These are phyloP conservation scores for Molorchus minor DNA, from an alignment of 2,888 invertebrate genomes.

Conservation along the genomic window DNA sequence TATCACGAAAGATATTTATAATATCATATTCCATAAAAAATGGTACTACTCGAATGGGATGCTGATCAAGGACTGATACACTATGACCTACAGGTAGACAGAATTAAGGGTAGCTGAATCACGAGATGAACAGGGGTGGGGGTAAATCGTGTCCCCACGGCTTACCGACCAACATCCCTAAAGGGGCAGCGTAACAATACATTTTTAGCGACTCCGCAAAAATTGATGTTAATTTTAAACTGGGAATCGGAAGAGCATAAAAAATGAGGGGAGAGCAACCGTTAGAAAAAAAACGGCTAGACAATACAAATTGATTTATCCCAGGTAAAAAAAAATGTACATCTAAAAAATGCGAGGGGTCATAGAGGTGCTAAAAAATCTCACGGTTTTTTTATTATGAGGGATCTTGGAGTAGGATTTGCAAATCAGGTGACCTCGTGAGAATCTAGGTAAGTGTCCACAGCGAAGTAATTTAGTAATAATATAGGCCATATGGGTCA, in stretches of 20 bases:
- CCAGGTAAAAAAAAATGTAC: conserved; percentile 34
- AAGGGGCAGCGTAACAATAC: conserved; percentile 36
- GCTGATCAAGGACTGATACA: conserved; percentile 48
- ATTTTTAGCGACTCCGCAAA: conserved; percentile 45
- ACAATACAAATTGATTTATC: conserved; percentile 43
- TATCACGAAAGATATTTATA: not conserved
- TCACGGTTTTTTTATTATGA: conserved; percentile 39
- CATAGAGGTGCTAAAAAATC: conserved; percentile 43
- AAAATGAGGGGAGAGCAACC: conserved; percentile 34
- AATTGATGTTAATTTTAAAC: conserved; percentile 56
- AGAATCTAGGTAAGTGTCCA: conserved; percentile 3
- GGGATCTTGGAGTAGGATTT: conserved; percentile 16
- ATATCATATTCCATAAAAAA: conserved; percentile 4
- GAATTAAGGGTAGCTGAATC: conserved; percentile 37
- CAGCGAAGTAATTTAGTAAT: too few relatives aligned
- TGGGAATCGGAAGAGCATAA: conserved; percentile 36
- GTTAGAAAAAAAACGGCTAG: conserved; percentile 37
- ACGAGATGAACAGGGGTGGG: conserved; percentile 33
- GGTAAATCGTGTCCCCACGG: conserved; percentile 43
- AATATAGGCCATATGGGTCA: too few relatives aligned
- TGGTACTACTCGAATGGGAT: conserved; percentile 34
- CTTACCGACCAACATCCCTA: conserved; percentile 16
- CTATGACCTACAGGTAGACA: conserved; percentile 32
- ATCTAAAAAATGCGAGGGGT: conserved; percentile 40
- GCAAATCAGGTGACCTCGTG: conserved; percentile 31